These are phyloP conservation scores for Myiagra hebetior DNA, from an alignment of 2,113 vertebrate genomes.

Conservation along the genomic window DNA sequence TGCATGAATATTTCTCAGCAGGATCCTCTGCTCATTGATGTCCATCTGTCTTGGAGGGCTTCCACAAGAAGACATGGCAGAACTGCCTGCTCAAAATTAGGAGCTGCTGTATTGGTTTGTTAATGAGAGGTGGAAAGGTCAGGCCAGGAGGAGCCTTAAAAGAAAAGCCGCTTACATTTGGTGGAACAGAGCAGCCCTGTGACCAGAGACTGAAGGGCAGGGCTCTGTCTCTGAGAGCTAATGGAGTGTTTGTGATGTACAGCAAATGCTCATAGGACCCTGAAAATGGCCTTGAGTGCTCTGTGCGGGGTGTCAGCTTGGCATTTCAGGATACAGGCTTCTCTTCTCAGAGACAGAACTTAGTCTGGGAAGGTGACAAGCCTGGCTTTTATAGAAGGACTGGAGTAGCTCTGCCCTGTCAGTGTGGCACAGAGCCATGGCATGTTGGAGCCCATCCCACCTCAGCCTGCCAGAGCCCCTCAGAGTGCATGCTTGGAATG, in stretches of 20 bases:
- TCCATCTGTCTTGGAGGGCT: background rate
- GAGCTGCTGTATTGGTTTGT: background rate
- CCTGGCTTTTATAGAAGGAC: background rate
- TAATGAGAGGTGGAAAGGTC: background rate
- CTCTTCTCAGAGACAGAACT: background rate
- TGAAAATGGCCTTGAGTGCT: background rate
- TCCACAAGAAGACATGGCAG: rapidly evolving
- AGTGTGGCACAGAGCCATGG: rapidly evolving
- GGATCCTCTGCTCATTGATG: background rate
- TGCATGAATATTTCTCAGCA: background rate
- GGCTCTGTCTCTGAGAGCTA: background rate
- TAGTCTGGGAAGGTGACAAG: background rate
- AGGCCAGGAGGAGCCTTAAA: background rate
- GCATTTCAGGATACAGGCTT: background rate
- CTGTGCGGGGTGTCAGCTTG: background rate
- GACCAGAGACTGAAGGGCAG: background rate
- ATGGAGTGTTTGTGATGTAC: background rate
- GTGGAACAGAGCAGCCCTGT: background rate
- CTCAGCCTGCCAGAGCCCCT: background rate
- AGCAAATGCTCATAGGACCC: background rate
- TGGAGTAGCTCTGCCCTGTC: background rate
- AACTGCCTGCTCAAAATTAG: background rate
- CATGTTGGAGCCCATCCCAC: background rate
- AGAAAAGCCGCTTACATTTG: background rate
- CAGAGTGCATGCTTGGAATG: rapidly evolving